Evolutionary conservation across 2,797 vertebrate species (phyloP), one percentile per base, ranked within the genome.

Genomic region (Typhlichthys eigenmanni): DNA sequence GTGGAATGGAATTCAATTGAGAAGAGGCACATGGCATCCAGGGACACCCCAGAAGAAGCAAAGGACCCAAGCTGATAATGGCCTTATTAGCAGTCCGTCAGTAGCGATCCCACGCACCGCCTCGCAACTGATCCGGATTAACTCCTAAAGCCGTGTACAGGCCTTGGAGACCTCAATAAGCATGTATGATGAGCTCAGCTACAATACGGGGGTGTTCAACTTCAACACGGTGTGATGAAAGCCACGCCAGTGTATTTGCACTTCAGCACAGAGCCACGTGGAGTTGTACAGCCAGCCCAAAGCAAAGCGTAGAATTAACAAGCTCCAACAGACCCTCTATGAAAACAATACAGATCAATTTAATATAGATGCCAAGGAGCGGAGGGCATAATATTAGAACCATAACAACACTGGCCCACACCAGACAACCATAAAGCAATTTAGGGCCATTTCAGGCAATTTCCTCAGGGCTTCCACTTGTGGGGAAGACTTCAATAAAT

Each of bases 341-440:
- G 84, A 88, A 90, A 88, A 91, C 88, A 88, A 89, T 88, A 90
- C 87, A 85, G 87, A 90, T 92, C 89, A 90, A 89, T 92, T 93
- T 92, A 90, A 92, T 91, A 92, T 86, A 91, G 88, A 93, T 90
- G 85, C 85, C 86, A 86, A 85, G 87, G 83, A 89, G 87, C 79
- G 80, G 75, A 88, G 85, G 85, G 86, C 87, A 91, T 91, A 91
- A 91, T 91, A 93, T 93, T 85, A 90, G 83, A 89, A 85, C 83
- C 85, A 86, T 84, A 90, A 91, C 85, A 83, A 85, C 88, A 72
- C 77, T 60, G 72, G 77, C 85, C 89, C 89, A 88, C 90, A 87
- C 86, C 84, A 85, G 88, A 91, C 92, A 93, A 92, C 93, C 91
- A 92, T 91, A 93, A 93, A 93, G 90, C 92, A 93, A 94, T 93